Evolutionary conservation across 2,113 vertebrate genomes (phyloP), one percentile per base, ranked within the genome.

Genomic region (Alethe castanea): DNA sequence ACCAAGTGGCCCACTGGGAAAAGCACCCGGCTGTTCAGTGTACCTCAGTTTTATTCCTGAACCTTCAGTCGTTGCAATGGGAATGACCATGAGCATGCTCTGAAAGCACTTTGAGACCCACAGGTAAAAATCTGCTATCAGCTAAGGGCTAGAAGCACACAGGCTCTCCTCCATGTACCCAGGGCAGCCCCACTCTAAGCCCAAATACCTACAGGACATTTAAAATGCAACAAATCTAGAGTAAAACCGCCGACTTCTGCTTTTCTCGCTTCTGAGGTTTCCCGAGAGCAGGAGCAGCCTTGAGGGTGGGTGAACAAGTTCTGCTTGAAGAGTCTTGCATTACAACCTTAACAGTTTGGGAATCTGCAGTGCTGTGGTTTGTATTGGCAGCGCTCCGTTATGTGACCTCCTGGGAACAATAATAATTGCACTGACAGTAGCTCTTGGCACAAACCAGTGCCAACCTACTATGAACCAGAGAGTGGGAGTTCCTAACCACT

Each of bases 401-500:
- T 2, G 18, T 13, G 91, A 84, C 77, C 88, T 71, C 94, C 64
- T 33, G 88, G 94, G 94, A 95, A 53, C 91, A 89, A 88, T 86
- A 95, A 71, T 79, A 56, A 89, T 88, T 89, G 94, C 94, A 86
- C 69, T 67, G 80, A 90, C 94, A 83, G 95, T 93, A 93, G 92
- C 86, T 92, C 86, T 91, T 94, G 94, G 94, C 95, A 92, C 73
- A 92, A 59, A 14, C 25, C 2, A 0, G 36, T 95, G 92, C 86
- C 95, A 96, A 7, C 56, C 57, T 67, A 4, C 67, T 56, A 81
- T 2, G 11, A 90, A 79, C 60, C 57, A 12, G 66, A 81, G 28
- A 79, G 86, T 44, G 57, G 83, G 86, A 92, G 83, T 69, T 91
- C 88, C 84, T 74, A 84, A 94, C 76, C 47, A 91, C 80, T 95